Evolutionary conservation across 2,113 vertebrate species (phyloP).

Genomic region (Misgurnus anguillicaudatus): DNA sequence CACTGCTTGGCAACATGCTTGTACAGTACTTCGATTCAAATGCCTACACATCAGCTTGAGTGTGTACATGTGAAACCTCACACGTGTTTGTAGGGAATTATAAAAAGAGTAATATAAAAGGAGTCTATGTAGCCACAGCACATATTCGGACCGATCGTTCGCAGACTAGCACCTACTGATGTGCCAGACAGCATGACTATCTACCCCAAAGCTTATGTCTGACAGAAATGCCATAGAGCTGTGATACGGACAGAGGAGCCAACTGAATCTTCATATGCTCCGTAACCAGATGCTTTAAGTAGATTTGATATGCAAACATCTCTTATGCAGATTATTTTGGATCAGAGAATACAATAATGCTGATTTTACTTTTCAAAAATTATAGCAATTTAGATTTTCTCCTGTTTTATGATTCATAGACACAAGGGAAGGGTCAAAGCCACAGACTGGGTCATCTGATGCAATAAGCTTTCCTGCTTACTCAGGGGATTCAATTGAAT

Average conservation of each 20-base stretch:
- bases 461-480: no score
- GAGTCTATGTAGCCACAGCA: not conserved
- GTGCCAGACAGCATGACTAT: slow-evolving; percentile 39
- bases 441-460: no score
- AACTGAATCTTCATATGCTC: not conserved
- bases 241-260: not conserved
- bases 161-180: slow-evolving; percentile 29
- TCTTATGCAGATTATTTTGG: no score
- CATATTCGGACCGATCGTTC: not conserved
- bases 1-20: not conserved
- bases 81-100: not conserved
- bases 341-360: no score
- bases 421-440: no score
- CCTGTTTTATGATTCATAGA: no score
- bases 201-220: slow-evolving; percentile 17
- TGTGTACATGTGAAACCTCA: not conserved
- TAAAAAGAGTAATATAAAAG: not conserved
- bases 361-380: no score
- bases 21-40: not conserved
- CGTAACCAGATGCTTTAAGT: no score
- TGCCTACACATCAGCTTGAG: not conserved
- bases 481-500: no score
- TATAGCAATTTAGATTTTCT: no score
- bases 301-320: no score
- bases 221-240: not conserved